Conservation (phyloP, 1,140 invertebrate species). For the Eueides isabella region DNA sequence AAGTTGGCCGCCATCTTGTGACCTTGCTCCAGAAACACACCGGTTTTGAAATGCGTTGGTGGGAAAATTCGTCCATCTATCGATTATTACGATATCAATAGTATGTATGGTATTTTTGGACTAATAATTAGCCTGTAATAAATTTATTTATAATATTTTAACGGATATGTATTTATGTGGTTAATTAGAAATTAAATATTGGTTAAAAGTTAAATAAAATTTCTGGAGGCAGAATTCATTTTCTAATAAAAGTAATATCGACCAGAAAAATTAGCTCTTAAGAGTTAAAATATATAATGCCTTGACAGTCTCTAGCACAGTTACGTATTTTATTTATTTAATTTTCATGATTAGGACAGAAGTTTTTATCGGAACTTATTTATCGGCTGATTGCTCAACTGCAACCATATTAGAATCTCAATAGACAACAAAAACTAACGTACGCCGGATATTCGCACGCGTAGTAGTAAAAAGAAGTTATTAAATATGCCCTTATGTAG, state of each 20-base stretch:
- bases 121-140: neutral
- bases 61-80: constrained; percentile 67
- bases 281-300: no score
- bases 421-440: constrained; percentile 12
- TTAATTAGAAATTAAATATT: neutral
- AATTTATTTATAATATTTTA: neutral
- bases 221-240: no score
- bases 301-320: no score
- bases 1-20: constrained; percentile 61
- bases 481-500: constrained; percentile 2
- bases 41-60: constrained; percentile 62
- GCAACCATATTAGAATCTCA: neutral
- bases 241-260: no score
- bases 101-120: neutral
- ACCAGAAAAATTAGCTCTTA: neutral
- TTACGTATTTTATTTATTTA: neutral
- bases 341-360: neutral
- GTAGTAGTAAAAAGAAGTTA: constrained; percentile 10
- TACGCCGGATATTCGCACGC: constrained; percentile 14
- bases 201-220: no score
- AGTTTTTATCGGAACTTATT: neutral
- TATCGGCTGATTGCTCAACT: neutral
- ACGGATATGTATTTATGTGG: neutral
- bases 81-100: constrained; percentile 44
- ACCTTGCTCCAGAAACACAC: constrained; percentile 73